A percentile compares a stretch with the other conserved stretches of the same genome.
Conservation (phyloP, 2,113 vertebrate genomes). For the Scomber scombrus region DNA sequence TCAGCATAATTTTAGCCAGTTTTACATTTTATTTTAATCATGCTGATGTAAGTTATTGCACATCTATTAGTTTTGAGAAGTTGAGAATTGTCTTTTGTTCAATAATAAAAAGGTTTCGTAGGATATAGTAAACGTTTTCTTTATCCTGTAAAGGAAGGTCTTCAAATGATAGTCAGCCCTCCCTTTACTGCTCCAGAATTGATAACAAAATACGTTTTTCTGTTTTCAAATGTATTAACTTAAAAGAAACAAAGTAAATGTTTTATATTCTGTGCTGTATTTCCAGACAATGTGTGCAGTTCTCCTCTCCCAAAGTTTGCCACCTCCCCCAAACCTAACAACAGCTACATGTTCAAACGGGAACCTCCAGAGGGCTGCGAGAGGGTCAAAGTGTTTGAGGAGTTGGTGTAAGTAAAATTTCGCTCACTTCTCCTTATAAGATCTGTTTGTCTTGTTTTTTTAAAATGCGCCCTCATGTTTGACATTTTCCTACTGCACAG, state of each 20-base stretch:
- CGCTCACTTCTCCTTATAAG: neutral
- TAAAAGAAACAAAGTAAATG: neutral
- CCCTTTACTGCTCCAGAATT: too few relatives aligned
- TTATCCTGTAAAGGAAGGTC: too few relatives aligned
- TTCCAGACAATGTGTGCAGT: constrained; percentile 93
- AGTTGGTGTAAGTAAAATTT: constrained; percentile 92
- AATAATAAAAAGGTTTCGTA: too few relatives aligned
- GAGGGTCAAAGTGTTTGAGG: constrained; percentile 98
- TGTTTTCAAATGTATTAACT: too few relatives aligned
- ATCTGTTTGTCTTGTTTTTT: neutral
- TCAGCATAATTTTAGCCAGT: too few relatives aligned
- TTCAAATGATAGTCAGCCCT: too few relatives aligned
- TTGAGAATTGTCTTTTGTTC: too few relatives aligned
- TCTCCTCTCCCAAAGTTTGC: constrained; percentile 98
- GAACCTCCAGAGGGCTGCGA: constrained; percentile 99
- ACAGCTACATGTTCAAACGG: constrained; percentile 99
- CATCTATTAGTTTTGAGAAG: too few relatives aligned
- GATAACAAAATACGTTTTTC: too few relatives aligned
- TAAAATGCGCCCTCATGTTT: neutral
- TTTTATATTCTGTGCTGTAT: constrained; percentile 70
- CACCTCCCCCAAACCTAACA: constrained; percentile 98
- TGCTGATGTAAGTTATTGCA: too few relatives aligned
- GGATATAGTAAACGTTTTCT: too few relatives aligned
- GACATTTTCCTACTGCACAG: neutral
- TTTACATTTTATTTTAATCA: too few relatives aligned